phyloP scores from a whole-genome alignment of 2,113 vertebrate species.

The Bungarus multicinctus region DNA sequence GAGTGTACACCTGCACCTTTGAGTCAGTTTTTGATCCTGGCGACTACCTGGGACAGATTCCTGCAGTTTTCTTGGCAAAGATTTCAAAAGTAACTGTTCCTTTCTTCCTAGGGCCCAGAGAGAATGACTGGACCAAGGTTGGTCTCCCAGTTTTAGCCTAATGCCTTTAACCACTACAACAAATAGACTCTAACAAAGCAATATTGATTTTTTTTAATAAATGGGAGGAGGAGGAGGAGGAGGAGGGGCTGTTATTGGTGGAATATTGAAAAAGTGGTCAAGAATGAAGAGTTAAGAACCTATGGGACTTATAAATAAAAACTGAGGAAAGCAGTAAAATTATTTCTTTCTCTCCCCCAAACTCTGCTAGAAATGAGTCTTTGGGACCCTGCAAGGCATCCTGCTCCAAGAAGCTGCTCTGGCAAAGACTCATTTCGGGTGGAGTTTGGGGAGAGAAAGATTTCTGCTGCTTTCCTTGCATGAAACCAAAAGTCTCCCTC shows the following conservation, averaged over 20 bases:
- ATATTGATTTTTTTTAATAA: slow-evolving; percentile 42
- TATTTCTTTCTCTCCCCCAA: no score
- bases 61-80: not conserved
- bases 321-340: not conserved
- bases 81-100: not conserved
- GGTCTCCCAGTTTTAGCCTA: not conserved
- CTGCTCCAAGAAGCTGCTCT: no score
- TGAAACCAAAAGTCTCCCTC: no score
- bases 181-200: not conserved
- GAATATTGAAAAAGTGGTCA: not conserved
- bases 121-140: not conserved
- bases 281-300: not conserved
- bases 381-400: no score
- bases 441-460: no score
- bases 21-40: not conserved
- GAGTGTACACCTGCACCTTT: not conserved
- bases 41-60: not conserved
- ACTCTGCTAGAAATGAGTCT: no score
- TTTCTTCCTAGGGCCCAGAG: not conserved
- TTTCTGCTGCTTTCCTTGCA: no score
- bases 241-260: not conserved
- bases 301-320: not conserved
- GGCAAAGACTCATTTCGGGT: no score
- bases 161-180: not conserved
- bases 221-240: slow-evolving; percentile 16